These are phyloP conservation scores for Nephrotoma guestfalica DNA, from an alignment of 2,888 invertebrate species.

Conservation along the genomic window DNA sequence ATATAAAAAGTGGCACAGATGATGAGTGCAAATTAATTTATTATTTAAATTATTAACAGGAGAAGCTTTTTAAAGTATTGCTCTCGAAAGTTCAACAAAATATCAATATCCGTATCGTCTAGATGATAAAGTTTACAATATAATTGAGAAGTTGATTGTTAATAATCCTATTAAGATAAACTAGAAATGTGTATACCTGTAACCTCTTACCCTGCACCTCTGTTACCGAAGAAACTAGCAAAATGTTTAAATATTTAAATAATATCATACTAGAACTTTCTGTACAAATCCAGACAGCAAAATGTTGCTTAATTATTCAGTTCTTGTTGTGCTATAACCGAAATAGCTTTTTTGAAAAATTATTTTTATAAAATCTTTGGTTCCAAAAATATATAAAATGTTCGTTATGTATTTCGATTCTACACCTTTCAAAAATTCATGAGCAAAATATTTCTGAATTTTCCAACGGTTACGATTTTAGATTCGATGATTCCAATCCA, in stretches of 20 bases:
- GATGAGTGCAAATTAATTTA: not conserved
- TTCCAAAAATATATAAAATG: not conserved
- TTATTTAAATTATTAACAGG: not conserved
- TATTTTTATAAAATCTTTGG: not conserved
- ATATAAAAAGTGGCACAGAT: not conserved
- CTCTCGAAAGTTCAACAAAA: not conserved
- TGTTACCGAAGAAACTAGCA: no score
- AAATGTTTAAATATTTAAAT: no score
- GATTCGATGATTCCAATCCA: not conserved
- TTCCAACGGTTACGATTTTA: not conserved
- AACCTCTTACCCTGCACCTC: no score
- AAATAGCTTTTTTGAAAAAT: not conserved
- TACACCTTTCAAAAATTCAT: not conserved
- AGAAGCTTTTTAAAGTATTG: not conserved
- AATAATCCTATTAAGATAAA: not conserved
- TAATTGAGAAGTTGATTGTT: not conserved
- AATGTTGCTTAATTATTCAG: no score
- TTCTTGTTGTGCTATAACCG: no score
- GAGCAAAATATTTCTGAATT: not conserved
- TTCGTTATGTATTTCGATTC: not conserved
- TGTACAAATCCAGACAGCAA: no score
- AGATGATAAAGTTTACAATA: not conserved
- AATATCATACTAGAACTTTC: no score
- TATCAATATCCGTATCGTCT: not conserved
- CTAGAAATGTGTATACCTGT: no score